Evolutionary conservation across 2,888 invertebrate species (phyloP).

Genomic region (Linnaemya tessellans): DNA sequence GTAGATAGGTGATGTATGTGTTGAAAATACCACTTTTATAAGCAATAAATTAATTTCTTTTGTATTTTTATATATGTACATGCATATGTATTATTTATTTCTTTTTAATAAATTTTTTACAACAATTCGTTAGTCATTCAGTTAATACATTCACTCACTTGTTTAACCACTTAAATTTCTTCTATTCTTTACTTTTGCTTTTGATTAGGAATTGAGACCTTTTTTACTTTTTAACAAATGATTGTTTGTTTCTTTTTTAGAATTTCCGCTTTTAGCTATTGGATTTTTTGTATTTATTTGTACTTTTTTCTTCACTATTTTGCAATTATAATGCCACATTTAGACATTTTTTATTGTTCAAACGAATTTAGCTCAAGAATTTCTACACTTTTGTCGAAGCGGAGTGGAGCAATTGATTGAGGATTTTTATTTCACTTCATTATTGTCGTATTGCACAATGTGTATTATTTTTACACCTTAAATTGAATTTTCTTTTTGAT

Average conservation of each 20-base stretch:
- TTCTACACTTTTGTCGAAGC: slow-evolving; percentile 69
- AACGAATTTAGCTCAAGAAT: slow-evolving; percentile 73
- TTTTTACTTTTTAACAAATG: slow-evolving; percentile 46
- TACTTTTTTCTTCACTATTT: slow-evolving; percentile 38
- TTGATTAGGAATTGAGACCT: slow-evolving; percentile 60
- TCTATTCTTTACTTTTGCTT: slow-evolving; percentile 53
- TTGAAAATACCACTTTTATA: slow-evolving; percentile 52
- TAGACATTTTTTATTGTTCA: slow-evolving; percentile 54
- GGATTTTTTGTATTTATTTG: slow-evolving; percentile 38
- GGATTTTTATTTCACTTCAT: slow-evolving; percentile 62
- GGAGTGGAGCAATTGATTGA: slow-evolving; percentile 62
- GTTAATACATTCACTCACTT: slow-evolving; percentile 53
- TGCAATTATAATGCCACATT: slow-evolving; percentile 66
- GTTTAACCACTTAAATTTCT: slow-evolving; percentile 45
- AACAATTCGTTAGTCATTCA: slow-evolving; percentile 64
- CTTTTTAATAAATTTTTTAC: slow-evolving; percentile 46
- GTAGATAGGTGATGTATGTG: slow-evolving; percentile 36
- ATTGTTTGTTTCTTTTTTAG: slow-evolving; percentile 53
- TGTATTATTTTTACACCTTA: slow-evolving; percentile 63
- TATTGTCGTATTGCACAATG: slow-evolving; percentile 46
- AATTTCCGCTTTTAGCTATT: slow-evolving; percentile 67
- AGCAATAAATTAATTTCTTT: slow-evolving; percentile 26
- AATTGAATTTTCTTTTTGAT: slow-evolving; percentile 59
- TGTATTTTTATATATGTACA: slow-evolving; percentile 14
- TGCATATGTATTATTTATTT: slow-evolving; percentile 4